Percentiles rank a stretch among this genome's conserved stretches.
phyloP scores from a whole-genome alignment of 1,140 invertebrate genomes.

The Tyrophagus putrescentiae region DNA sequence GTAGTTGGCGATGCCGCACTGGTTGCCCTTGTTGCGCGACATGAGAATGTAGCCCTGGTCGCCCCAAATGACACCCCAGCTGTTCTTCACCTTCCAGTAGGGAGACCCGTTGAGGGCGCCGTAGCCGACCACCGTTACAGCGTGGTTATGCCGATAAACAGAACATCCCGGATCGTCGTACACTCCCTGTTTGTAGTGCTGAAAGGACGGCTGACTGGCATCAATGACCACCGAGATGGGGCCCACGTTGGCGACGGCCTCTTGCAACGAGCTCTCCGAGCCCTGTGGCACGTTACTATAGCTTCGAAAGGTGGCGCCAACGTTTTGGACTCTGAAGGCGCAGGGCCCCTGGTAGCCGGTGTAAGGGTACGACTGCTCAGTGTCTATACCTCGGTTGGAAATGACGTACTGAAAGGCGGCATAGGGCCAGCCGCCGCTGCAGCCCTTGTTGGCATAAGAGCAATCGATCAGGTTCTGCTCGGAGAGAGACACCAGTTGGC shows the following conservation, averaged over 20 bases:
- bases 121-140: slow-evolving; percentile 33
- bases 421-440: slow-evolving; percentile 71
- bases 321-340: not conserved
- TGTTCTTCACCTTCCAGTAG: slow-evolving; percentile 38
- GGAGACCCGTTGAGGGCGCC: slow-evolving; percentile 32
- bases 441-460: slow-evolving; percentile 75
- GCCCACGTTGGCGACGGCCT: slow-evolving; percentile 17
- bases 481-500: slow-evolving; percentile 70
- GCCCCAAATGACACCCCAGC: slow-evolving; percentile 37
- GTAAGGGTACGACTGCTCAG: slow-evolving; percentile 22
- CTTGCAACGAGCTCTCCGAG: slow-evolving; percentile 6
- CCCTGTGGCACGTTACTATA: not conserved
- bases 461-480: slow-evolving; percentile 97
- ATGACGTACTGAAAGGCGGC: slow-evolving; percentile 45
- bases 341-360: slow-evolving; percentile 32
- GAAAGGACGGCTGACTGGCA: slow-evolving; percentile 10
- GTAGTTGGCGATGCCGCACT: slow-evolving; percentile 53
- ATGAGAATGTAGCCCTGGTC: slow-evolving; percentile 41
- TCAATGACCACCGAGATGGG: slow-evolving; percentile 22
- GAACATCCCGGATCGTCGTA: slow-evolving; percentile 17
- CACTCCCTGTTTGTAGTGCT: slow-evolving; percentile 12
- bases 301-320: slow-evolving; percentile 13
- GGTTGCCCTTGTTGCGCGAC: slow-evolving; percentile 36
- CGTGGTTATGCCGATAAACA: slow-evolving; percentile 21
- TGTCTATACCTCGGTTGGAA: slow-evolving; percentile 24